These are phyloP conservation scores for Alitta virens DNA, from an alignment of 2,888 invertebrate genomes.

Conservation along the genomic window DNA sequence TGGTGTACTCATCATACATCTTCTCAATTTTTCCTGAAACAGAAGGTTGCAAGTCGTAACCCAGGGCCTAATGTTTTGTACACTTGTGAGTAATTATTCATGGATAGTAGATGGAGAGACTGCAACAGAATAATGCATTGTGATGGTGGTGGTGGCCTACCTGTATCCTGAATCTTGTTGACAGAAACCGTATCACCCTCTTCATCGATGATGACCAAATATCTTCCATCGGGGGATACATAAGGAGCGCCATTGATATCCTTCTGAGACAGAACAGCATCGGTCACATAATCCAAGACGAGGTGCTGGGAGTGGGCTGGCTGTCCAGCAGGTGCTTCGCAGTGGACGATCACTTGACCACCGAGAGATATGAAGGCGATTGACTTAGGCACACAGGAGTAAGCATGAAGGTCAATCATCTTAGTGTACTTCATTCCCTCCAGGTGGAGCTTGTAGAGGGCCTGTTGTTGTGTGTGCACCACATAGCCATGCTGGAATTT, in stretches of 20 bases:
- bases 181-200: conserved; percentile 63
- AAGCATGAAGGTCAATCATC: conserved; percentile 70
- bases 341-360: conserved; percentile 71
- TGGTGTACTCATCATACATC: conserved; percentile 73
- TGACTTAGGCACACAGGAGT: conserved; percentile 71
- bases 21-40: conserved; percentile 51
- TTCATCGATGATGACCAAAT: conserved; percentile 68
- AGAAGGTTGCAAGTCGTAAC: no score
- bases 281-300: conserved; percentile 71
- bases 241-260: conserved; percentile 59
- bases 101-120: no score
- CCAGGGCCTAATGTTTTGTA: no score
- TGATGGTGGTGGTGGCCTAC: no score
- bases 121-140: no score
- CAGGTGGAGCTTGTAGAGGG: conserved; percentile 72
- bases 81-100: no score
- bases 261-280: conserved; percentile 52
- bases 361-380: conserved; percentile 72
- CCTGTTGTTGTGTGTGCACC: conserved; percentile 70
- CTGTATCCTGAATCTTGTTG: conserved; percentile 66
- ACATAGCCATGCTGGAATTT: conserved; percentile 73
- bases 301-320: conserved; percentile 61
- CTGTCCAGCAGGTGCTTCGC: conserved; percentile 67
- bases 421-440: conserved; percentile 70
- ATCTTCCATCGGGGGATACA: conserved; percentile 71